Base-by-base conservation (phyloP, 2,888 invertebrate genomes). In the Xestia xanthographa region DNA sequence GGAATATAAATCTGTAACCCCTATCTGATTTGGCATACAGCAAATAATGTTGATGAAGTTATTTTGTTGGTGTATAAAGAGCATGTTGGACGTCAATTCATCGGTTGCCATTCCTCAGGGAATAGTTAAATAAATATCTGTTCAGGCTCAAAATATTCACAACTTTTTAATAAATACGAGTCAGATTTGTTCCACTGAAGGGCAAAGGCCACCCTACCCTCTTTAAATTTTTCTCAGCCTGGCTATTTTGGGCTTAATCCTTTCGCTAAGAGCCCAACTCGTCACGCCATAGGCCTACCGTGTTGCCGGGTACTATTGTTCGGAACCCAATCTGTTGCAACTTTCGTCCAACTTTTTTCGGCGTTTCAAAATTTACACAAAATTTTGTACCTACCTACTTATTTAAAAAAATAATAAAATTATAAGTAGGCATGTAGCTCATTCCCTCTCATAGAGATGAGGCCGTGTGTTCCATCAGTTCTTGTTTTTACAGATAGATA, bases 1-100 rank as follows among this genome's bases (percentile, higher is more conserved):
- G 80, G 80, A 80, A 70, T 70, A 80, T 73, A 80, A 83, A 83
- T 84, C 58, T 73, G 72, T 80, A 66, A 73, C 76, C 68, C 56
- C 34, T 72, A 83, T 84, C 81, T 73, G 85, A 84, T 84, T 73
- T 71, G 70, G 72, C 71, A 74, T 22, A 69, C 60, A 50, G 38
- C 50, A 45, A 80, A 80, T 68, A 56, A 84, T 76, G 50, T 71
- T 70, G 72, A 72, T 63, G 48, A 48, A 5, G 12, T 70, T 75
- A 63, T 78, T 68, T 62, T 84, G 43, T 26, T 14, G 43, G 29
- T 67, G 41, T 68, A 45, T 66, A 67, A 22, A 29, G 43, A 45
- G 26, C 0, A 62, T 53, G 9, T 63, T 34, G 22, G 56, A 67
- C 26, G 26, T 20, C 17, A 12, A 29, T 45, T 68, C 43, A 65